Evolutionary conservation across 2,888 invertebrate species (phyloP), one percentile per base, ranked within the genome.

Genomic region (Ptilodon capucinus): DNA sequence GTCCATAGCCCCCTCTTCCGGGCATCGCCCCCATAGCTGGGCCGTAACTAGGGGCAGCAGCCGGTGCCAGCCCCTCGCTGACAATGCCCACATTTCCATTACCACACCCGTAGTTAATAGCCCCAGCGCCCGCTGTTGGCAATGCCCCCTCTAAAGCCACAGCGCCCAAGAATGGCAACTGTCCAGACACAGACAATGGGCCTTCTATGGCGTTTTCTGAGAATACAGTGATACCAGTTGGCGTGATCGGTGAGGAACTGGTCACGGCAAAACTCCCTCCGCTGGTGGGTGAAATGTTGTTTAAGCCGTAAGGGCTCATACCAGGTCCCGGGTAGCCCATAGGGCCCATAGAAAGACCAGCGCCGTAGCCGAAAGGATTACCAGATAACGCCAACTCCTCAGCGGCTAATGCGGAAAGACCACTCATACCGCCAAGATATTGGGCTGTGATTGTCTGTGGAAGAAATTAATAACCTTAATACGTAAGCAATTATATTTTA

Each of bases 171-270:
- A 69, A 57, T 0, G 68, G 69, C 13, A 68, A 42, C 39, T 59
- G 57, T 0, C 65, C 68, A 25, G 47, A 41, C 7, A 58, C 52
- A 14, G 34, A 41, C 1, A 76, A 30, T 21, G 58, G 36, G 5
- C 77, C 77, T 53, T 72, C 70, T 19, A 72, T 66, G 2, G 56
- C 57, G 44, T 76, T 79, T 40, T 75, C 72, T 32, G 76, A 73
- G 4, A 64, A 21, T 2, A 62, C 44, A 7, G 51, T 42, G 1
- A 62, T 34, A 4, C 65, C 65, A n/a, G 43, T 52, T 4, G 65
- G 60, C 0, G 59, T 46, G 4, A 60, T 51, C 23, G 64, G 65
- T 1, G 71, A 76, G 6, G 55, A 39, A 44, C 76, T 76, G 42
- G 71, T 65, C 2, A 74, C 65, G 11, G 62, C 51, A 6, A 69